Base-by-base conservation (phyloP, 2,888 invertebrate species). In the Rhagonycha fulva region DNA sequence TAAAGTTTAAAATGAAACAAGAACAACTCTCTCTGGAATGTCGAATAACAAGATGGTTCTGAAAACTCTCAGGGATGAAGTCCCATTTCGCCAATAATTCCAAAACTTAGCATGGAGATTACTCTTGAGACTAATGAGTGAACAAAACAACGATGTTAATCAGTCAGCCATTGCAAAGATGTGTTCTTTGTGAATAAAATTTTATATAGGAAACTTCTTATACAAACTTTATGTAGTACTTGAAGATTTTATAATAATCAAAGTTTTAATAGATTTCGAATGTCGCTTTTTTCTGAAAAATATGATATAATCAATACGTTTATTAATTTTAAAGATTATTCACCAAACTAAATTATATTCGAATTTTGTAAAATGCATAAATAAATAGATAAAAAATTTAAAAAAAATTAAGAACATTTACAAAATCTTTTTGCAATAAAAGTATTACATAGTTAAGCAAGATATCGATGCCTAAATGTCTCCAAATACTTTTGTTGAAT, bases 141-240 rank as follows among this genome's bases (percentile, higher is more conserved):
- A 83, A 83, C 82, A 82, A 81, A 85, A 84, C 84, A 84, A 84
- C 83, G 84, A 82, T 83, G 82, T 83, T 84, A 82, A 84, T 84
- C 84, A 84, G 84, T 84, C 84, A 84, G 82, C 84, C 84, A 82
- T 84, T 83, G 82, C 83, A 76, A 80, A 81, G 82, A 82, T 82
- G 80, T 82, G 82, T 81, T 82, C 81, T 80, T 80, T 80, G 80
- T 78, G 82, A 79, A 78, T 77, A 69, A 72, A 73, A 68, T 78
- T 76, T 75, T 69, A 71, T 67, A 61, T 69, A 66, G 72, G 68
- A 72, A 47, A 47, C n/a, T 47, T n/a, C 47, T 47, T 47, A 47
- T n/a, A 47, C 47, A 47, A 47, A 47, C 47, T 47, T 47, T 47
- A 47, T 47, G 47, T 7, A 47, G n/a, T 7, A 47, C 7, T 47